These are phyloP conservation scores for Sipunculus nudus DNA, from an alignment of 2,888 invertebrate genomes.

Conservation along the genomic window DNA sequence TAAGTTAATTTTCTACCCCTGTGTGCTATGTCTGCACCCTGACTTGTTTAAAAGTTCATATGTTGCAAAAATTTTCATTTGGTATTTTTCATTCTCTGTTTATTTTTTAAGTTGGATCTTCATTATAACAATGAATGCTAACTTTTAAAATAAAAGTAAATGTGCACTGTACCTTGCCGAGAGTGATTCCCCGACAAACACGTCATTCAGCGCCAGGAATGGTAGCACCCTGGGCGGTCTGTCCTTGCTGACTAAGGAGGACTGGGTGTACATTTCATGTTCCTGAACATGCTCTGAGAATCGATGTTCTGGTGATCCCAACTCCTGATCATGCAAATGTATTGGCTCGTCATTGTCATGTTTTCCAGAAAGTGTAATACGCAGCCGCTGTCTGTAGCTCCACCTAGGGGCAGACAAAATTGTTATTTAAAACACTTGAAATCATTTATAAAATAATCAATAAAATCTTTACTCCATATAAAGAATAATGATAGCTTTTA, in stretches of 20 bases:
- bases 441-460: background rate
- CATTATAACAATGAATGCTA: too few species aligned
- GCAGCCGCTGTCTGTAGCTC: conserved; percentile 88
- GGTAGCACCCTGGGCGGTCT: conserved; percentile 73
- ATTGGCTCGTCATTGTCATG: conserved; percentile 74
- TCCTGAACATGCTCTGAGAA: conserved; percentile 64
- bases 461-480: background rate
- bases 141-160: too few species aligned
- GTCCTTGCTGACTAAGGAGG: conserved; percentile 42
- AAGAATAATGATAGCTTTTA: background rate
- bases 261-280: conserved; percentile 36
- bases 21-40: too few species aligned
- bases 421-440: background rate
- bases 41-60: too few species aligned
- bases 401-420: conserved; percentile 70
- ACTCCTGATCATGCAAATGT: conserved; percentile 78
- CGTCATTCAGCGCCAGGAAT: conserved; percentile 95
- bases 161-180: conserved; percentile 80
- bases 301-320: conserved; percentile 70
- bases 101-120: too few species aligned
- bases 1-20: too few species aligned
- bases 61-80: too few species aligned
- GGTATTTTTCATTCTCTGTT: too few species aligned
- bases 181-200: conserved; percentile 95
- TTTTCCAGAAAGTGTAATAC: conserved; percentile 82